Evolutionary conservation across 2,888 invertebrate species (phyloP), one percentile per base, ranked within the genome.

Genomic region (Elgonia sp.): DNA sequence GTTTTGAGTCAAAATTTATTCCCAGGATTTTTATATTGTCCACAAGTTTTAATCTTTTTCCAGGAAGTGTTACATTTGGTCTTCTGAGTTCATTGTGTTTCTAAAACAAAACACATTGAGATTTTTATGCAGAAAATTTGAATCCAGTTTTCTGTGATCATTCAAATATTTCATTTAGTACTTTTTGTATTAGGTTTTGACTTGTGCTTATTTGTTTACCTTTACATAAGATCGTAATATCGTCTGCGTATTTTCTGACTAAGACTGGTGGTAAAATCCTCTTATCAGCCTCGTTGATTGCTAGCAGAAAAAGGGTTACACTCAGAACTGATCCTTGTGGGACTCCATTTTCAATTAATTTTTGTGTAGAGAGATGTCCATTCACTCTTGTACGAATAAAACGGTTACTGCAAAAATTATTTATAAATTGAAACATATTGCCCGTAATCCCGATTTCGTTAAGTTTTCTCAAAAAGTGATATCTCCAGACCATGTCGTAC

Each of bases 251-350:
- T 40, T 65, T 65, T 18, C 65, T 65, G 10, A 40, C n/a, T 1
- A 65, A 40, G 8, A 65, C 12, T 18, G 65, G 65, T 14, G 65
- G 65, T 16, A 1, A 9, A n/a, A 65, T 14, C 1, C n/a, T 3
- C 40, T 40, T 65, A 7, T 12, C 65, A 18, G 18, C 18, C 1
- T 14, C 6, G 40, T 65, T 65, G 4, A 60, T 89, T 21, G 75
- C 84, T 0, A 89, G 65, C 16, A 89, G 73, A 21, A 89, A 90
- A 7, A 90, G 73, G 0, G 87, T 89, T 39, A 87, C 86, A 39
- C 84, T 89, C 0, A 88, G 70, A 5, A 87, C 79, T n/a, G n/a
- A n/a, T n/a, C n/a, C n/a, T n/a, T n/a, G n/a, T n/a, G n/a, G n/a
- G n/a, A n/a, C n/a, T n/a, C 0, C 89, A 87, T 10, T 87, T 89